These are phyloP conservation scores for Momotus momota DNA, from an alignment of 2,797 vertebrate genomes.

Conservation along the genomic window DNA sequence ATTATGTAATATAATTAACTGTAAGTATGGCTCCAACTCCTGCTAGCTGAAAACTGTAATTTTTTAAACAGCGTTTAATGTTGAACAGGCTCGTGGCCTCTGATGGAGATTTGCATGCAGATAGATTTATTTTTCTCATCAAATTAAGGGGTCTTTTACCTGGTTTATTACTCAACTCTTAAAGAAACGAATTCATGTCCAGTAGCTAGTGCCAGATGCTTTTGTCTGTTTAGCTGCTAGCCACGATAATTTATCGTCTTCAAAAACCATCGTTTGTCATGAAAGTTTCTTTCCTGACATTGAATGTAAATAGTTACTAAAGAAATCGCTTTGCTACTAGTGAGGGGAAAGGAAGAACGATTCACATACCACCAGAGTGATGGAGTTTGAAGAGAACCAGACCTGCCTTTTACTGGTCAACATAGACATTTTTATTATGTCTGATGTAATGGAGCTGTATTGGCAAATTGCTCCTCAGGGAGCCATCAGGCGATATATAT, in stretches of 20 bases:
- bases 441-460: constrained; percentile 90
- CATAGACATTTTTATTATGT: constrained; percentile 87
- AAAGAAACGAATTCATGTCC: constrained; percentile 64
- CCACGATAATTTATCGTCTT: constrained; percentile 79
- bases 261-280: constrained; percentile 31
- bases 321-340: constrained; percentile 31
- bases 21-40: background rate
- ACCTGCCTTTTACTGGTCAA: constrained; percentile 81
- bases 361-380: constrained; percentile 79
- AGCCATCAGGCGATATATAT: constrained; percentile 86
- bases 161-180: constrained; percentile 62
- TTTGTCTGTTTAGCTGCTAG: constrained; percentile 74
- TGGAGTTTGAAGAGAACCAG: constrained; percentile 84
- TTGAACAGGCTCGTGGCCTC: background rate
- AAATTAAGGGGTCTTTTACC: constrained; percentile 61
- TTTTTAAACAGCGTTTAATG: background rate
- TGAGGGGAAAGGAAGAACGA: constrained; percentile 47
- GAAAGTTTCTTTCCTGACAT: constrained; percentile 59
- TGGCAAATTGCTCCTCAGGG: constrained; percentile 89
- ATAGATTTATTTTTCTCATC: constrained; percentile 6
- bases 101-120: constrained; percentile 21
- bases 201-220: constrained; percentile 84
- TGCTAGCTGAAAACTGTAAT: background rate
- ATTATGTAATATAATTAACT: background rate
- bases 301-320: constrained; percentile 70